A percentile compares a stretch with the other conserved stretches of the same genome.
phyloP scores from a whole-genome alignment of 2,113 vertebrate species.

The Sebastes schlegelii region DNA sequence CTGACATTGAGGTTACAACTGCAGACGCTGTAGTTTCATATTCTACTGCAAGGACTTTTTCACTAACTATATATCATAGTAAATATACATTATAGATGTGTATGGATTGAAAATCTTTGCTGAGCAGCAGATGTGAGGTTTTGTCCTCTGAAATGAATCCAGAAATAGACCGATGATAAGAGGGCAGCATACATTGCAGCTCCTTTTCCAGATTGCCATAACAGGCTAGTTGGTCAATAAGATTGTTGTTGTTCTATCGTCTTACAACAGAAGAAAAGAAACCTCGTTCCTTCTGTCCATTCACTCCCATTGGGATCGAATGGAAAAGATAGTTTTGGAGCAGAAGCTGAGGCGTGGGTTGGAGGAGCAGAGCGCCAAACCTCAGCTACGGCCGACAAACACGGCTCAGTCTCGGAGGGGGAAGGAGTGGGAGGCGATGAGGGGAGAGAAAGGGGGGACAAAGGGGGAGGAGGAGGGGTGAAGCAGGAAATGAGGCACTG shows the following conservation, averaged over 20 bases:
- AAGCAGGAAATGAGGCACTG: constrained; percentile 78
- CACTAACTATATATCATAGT: constrained; percentile 4
- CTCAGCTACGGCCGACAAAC: constrained; percentile 72
- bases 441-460: constrained; percentile 46
- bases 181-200: constrained; percentile 17
- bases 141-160: not conserved
- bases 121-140: constrained; percentile 9
- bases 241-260: constrained; percentile 30
- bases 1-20: not conserved
- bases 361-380: constrained; percentile 73
- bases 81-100: constrained; percentile 22
- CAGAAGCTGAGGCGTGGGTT: constrained; percentile 76
- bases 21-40: not conserved
- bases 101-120: not conserved
- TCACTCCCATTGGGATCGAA: constrained; percentile 45
- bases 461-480: constrained; percentile 25
- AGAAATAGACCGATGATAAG: constrained; percentile 27
- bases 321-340: constrained; percentile 74
- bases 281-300: constrained; percentile 27
- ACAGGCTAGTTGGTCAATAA: constrained; percentile 28
- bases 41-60: not conserved
- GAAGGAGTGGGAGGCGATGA: constrained; percentile 57
- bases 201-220: constrained; percentile 17
- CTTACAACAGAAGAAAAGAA: constrained; percentile 8
- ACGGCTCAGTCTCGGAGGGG: constrained; percentile 67